phyloP scores from a whole-genome alignment of 2,888 invertebrate genomes.

The Cheilosia impressa region DNA sequence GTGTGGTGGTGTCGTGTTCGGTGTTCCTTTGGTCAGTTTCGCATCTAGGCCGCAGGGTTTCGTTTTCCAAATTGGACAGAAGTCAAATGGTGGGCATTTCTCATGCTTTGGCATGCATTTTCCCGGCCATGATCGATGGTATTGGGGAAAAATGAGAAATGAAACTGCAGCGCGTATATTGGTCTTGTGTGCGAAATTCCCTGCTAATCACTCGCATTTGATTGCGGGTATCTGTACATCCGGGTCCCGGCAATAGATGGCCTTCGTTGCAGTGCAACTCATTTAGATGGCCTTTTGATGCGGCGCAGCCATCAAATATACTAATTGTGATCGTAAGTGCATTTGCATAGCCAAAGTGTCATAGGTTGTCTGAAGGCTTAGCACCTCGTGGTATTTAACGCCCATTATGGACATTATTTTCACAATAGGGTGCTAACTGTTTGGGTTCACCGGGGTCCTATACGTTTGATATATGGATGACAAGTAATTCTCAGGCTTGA shows the following conservation, averaged over 20 bases:
- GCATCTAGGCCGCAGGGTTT: slow-evolving; percentile 8
- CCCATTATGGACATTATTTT: slow-evolving; percentile 46
- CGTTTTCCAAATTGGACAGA: slow-evolving; percentile 52
- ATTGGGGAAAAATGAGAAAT: background rate
- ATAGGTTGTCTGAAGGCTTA: slow-evolving; percentile 42
- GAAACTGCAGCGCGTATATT: background rate
- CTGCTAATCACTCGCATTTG: slow-evolving; percentile 34
- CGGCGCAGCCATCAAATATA: slow-evolving; percentile 23
- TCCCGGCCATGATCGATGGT: slow-evolving; percentile 37
- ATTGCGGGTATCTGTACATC: slow-evolving; percentile 10
- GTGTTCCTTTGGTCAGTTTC: slow-evolving; percentile 5
- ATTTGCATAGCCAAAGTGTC: slow-evolving; percentile 34
- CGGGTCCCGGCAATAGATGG: slow-evolving; percentile 30
- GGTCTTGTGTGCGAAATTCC: slow-evolving; percentile 42
- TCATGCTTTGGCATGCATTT: slow-evolving; percentile 62
- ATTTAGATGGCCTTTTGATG: slow-evolving; percentile 17
- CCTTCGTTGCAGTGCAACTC: slow-evolving; percentile 4
- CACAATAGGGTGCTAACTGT: slow-evolving; percentile 64
- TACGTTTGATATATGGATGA: slow-evolving; percentile 47
- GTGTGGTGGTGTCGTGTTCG: background rate
- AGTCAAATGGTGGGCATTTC: slow-evolving; percentile 65
- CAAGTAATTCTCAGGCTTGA: slow-evolving; percentile 48
- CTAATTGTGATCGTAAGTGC: slow-evolving; percentile 29
- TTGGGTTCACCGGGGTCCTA: slow-evolving; percentile 27
- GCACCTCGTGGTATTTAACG: slow-evolving; percentile 45